Percentiles rank a stretch among this genome's conserved stretches.
Conservation (phyloP, 2,888 invertebrate genomes). For the Plusia festucae region DNA sequence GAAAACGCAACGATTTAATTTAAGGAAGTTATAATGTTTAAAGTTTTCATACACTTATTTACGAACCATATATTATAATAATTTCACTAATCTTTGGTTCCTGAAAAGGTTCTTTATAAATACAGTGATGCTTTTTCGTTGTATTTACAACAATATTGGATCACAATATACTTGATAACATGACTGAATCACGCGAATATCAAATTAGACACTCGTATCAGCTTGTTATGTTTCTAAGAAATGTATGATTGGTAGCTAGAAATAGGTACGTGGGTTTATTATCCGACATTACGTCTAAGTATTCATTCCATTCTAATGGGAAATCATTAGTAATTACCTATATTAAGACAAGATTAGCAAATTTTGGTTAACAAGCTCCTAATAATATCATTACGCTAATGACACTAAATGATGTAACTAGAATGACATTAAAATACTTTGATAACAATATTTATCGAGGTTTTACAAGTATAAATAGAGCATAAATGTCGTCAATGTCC, state of each 20-base stretch:
- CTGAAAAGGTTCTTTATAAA: no score
- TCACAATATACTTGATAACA: neutral
- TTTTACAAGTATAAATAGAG: conserved; percentile 40
- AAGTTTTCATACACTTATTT: conserved; percentile 12
- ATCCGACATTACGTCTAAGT: conserved; percentile 22
- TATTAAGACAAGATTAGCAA: neutral
- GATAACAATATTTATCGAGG: conserved; percentile 12
- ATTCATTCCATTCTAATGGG: conserved; percentile 19
- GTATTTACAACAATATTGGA: neutral
- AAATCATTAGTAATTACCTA: conserved; percentile 10
- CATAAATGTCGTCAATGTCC: conserved; percentile 25
- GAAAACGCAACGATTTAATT: conserved; percentile 34
- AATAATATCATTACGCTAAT: conserved; percentile 9
- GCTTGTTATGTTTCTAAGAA: conserved; percentile 12
- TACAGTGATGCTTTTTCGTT: no score
- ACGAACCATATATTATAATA: neutral
- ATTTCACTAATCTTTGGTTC: no score
- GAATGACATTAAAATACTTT: conserved; percentile 1
- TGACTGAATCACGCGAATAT: neutral
- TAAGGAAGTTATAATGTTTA: neutral
- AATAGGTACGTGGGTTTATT: conserved; percentile 16
- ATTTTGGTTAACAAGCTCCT: conserved; percentile 3
- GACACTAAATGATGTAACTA: neutral
- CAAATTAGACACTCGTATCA: neutral
- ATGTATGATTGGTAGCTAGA: conserved; percentile 22